These are phyloP conservation scores for Sula dactylatra DNA, from an alignment of 2,113 vertebrate genomes.

Conservation along the genomic window DNA sequence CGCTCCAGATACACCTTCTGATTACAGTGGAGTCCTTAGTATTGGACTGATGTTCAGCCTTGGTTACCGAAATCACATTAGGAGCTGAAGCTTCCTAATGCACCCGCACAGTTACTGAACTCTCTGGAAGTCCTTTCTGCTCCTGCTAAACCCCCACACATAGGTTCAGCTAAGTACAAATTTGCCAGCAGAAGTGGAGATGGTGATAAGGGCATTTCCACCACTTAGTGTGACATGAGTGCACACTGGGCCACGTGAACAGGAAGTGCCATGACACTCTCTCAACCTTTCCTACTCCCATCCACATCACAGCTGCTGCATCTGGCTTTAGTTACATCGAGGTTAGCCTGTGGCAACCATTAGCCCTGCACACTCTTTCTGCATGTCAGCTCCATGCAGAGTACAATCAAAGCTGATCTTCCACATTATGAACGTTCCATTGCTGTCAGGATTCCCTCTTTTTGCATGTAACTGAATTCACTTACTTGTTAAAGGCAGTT, in stretches of 20 bases:
- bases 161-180: background rate
- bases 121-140: background rate
- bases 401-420: background rate
- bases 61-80: background rate
- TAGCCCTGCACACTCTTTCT: background rate
- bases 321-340: background rate
- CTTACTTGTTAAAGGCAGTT: background rate
- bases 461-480: background rate
- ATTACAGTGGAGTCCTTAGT: background rate
- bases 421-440: background rate
- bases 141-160: background rate
- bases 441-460: background rate
- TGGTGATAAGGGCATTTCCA: background rate
- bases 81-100: background rate
- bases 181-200: background rate
- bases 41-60: background rate
- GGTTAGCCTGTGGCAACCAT: background rate
- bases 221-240: too few relatives aligned
- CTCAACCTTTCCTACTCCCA: background rate
- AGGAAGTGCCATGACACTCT: fast-evolving
- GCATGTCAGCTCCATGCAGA: background rate
- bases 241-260: fast-evolving
- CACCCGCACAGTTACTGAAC: background rate
- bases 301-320: background rate
- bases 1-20: background rate